Evolutionary conservation across 2,888 invertebrate species (phyloP).

Genomic region (Harpalus rubripes): DNA sequence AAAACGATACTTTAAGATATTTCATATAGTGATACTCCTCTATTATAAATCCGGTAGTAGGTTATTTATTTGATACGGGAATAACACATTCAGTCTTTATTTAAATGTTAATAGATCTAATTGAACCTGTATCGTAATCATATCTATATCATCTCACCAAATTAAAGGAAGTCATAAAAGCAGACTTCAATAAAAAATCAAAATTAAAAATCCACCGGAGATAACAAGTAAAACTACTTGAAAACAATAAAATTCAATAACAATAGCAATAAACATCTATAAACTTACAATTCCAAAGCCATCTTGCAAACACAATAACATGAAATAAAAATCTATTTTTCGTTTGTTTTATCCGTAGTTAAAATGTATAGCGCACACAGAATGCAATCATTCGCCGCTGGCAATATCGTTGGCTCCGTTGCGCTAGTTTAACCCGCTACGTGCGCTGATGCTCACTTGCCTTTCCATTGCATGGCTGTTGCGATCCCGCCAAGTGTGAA

Average conservation of each 20-base stretch:
- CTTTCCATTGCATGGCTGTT: neutral
- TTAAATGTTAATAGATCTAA: too few relatives aligned
- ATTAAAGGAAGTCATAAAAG: too few relatives aligned
- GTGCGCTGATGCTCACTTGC: constrained; percentile 1
- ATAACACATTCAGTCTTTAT: too few relatives aligned
- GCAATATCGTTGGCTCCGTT: constrained; percentile 13
- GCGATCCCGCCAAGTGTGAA: constrained; percentile 34
- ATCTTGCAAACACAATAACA: constrained; percentile 38
- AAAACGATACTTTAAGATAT: too few relatives aligned
- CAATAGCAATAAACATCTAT: neutral
- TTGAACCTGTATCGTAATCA: too few relatives aligned
- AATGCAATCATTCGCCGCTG: constrained; percentile 21
- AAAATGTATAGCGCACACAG: constrained; percentile 42
- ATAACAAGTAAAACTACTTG: too few relatives aligned
- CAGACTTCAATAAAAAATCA: too few relatives aligned
- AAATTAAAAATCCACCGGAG: too few relatives aligned
- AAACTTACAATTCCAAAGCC: constrained; percentile 16
- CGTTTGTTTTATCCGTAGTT: constrained; percentile 2
- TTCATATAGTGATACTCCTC: too few relatives aligned
- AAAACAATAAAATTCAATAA: neutral
- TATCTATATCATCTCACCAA: too few relatives aligned
- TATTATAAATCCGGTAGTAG: too few relatives aligned
- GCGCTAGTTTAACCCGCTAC: constrained; percentile 16
- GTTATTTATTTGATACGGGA: too few relatives aligned
- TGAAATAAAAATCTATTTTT: constrained; percentile 21